Base-by-base conservation (phyloP, 1,140 invertebrate species). In the Drosophila aff. region DNA sequence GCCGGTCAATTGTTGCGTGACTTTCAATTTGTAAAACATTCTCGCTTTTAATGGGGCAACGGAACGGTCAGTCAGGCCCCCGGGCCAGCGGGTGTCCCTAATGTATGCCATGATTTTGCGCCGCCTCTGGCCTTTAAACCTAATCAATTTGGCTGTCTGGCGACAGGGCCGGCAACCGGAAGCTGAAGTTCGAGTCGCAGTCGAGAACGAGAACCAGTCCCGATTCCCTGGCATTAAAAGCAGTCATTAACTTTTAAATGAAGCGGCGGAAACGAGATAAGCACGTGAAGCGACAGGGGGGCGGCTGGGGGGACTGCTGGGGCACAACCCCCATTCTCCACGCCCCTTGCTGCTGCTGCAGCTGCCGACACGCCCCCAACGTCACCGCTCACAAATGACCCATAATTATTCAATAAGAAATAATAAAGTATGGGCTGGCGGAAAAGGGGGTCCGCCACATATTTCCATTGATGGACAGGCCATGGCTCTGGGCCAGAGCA, bases 331-430 rank as follows among this genome's bases (percentile, higher is more conserved):
- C 53, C 15, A 8, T 15, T 21, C 33, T 21, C 52, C 16, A 1
- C 11, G 1, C 13, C 28, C 52, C 9, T 16, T 16, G 18, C 8
- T 31, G 31, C n/a, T 8, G 1, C 21, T 2, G 10, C 33, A 47
- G 66, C 82, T 73, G 57, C 79, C 60, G 75, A 41, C 79, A 82
- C 71, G 81, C 77, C 84, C 84, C 67, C 78, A 71, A 75, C 77
- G 79, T 77, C 83, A 36, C 50, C 80, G 66, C 80, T 61, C 68
- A 73, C 79, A 90, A 90, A 90, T 90, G 85, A 90, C 81, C 85
- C 81, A 90, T 90, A 90, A 90, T 90, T 90, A 90, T 90, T 90
- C 85, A 90, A 90, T 90, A 90, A 90, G 85, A 90, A 90, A 90
- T 90, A 90, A 90, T 90, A 90, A 90, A 90, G 85, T 67, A 76